phyloP scores from a whole-genome alignment of 2,888 invertebrate genomes.

The Drosophila heteroneura region DNA sequence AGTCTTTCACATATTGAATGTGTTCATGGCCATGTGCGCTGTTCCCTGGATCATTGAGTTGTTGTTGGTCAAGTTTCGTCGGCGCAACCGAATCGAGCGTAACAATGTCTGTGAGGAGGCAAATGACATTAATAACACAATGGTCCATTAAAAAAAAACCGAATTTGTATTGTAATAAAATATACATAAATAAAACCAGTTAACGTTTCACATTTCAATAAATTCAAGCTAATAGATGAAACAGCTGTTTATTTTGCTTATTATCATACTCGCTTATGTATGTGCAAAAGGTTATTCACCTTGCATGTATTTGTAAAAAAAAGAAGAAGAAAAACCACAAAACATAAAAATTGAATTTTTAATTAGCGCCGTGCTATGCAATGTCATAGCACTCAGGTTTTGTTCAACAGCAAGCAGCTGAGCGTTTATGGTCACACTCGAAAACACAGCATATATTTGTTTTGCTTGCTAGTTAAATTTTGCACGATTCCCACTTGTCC shows the following conservation, averaged over 20 bases:
- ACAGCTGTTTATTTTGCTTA: background rate
- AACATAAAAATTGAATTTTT: background rate
- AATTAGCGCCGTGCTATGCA: too few species aligned
- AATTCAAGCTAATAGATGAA: background rate
- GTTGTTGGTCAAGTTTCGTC: constrained; percentile 74
- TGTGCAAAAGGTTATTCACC: background rate
- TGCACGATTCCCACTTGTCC: constrained; percentile 24
- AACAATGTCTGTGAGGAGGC: constrained; percentile 54
- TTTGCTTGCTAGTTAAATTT: constrained; percentile 54
- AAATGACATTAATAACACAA: constrained; percentile 20
- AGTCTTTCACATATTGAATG: constrained; percentile 89
- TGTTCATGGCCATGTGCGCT: constrained; percentile 89
- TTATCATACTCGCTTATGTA: background rate
- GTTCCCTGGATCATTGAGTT: constrained; percentile 90
- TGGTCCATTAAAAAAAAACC: constrained; percentile 10
- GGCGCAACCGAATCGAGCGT: constrained; percentile 63
- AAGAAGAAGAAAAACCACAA: background rate
- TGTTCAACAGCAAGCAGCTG: constrained; percentile 24
- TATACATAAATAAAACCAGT: background rate
- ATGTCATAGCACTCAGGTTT: constrained; percentile 21
- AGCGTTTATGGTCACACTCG: constrained; percentile 37
- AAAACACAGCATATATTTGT: constrained; percentile 50
- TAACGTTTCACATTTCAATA: constrained; percentile 1
- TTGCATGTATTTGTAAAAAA: background rate
- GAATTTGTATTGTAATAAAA: background rate